phyloP scores from a whole-genome alignment of 2,797 vertebrate species.

The Tragopan temminckii region DNA sequence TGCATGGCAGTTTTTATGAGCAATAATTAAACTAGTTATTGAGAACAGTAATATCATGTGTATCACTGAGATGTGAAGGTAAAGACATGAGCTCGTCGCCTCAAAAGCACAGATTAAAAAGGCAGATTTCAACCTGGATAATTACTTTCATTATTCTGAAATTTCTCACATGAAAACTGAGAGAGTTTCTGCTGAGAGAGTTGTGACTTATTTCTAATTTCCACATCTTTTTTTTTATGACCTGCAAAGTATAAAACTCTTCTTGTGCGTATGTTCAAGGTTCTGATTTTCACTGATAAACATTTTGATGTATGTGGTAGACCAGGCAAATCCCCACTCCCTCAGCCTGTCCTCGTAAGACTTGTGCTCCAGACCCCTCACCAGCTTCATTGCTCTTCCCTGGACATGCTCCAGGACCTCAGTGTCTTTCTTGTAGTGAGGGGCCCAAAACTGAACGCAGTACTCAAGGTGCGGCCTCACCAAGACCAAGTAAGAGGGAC shows the following conservation, averaged over 20 bases:
- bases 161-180: neutral
- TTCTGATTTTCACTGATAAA: neutral
- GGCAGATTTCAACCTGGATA: neutral
- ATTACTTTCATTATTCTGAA: neutral
- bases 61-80: neutral
- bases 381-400: too few relatives aligned
- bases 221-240: neutral
- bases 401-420: too few relatives aligned
- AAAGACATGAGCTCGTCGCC: neutral
- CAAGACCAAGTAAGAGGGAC: too few relatives aligned
- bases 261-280: neutral
- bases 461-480: too few relatives aligned
- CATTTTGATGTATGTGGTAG: neutral
- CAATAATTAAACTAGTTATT: neutral
- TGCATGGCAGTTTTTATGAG: neutral
- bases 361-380: too few relatives aligned
- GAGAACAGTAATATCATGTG: neutral
- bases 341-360: too few relatives aligned
- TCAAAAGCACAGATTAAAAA: neutral
- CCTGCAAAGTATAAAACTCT: neutral
- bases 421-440: too few relatives aligned
- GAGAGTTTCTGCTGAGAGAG: neutral
- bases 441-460: too few relatives aligned
- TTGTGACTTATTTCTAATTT: rapidly evolving
- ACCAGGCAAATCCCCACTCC: neutral